Evolutionary conservation across 1,140 invertebrate genomes (phyloP).

Genomic region (Drosophila busckii): DNA sequence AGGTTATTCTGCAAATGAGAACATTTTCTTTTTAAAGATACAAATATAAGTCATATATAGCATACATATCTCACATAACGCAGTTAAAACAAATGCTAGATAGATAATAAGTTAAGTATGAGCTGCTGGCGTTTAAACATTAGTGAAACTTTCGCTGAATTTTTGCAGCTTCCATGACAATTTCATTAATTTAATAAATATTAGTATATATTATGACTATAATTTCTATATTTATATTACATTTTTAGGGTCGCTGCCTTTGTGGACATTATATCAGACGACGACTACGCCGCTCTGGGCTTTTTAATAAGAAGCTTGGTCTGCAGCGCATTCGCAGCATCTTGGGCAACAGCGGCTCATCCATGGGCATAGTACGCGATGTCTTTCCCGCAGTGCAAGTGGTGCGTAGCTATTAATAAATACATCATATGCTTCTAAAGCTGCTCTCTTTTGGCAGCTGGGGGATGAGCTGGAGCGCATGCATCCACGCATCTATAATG

Average conservation of each 20-base stretch:
- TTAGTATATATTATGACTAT: not conserved
- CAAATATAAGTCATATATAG: too few species aligned
- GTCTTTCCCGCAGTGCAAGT: slow-evolving; percentile 81
- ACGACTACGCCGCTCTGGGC: slow-evolving; percentile 83
- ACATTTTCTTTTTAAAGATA: too few species aligned
- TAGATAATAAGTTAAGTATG: too few species aligned
- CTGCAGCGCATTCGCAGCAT: slow-evolving; percentile 83
- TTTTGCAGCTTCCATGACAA: too few species aligned
- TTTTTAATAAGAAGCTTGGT: slow-evolving; percentile 85
- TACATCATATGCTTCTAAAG: not conserved
- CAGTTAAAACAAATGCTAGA: too few species aligned
- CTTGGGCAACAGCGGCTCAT: slow-evolving; percentile 80
- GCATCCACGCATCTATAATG: slow-evolving; percentile 83
- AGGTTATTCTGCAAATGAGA: too few species aligned
- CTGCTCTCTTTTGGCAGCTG: slow-evolving; percentile 61
- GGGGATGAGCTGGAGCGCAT: slow-evolving; percentile 84
- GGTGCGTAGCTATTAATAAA: slow-evolving; percentile 30
- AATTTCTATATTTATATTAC: not conserved
- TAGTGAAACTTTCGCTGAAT: too few species aligned
- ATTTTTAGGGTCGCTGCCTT: slow-evolving; percentile 80
- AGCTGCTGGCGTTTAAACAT: too few species aligned
- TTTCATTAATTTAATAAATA: not conserved
- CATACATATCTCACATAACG: too few species aligned
- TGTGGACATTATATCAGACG: slow-evolving; percentile 84
- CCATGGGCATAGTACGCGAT: slow-evolving; percentile 80